These are phyloP conservation scores for Chloropsis hardwickii DNA, from an alignment of 2,113 vertebrate species.

Conservation along the genomic window DNA sequence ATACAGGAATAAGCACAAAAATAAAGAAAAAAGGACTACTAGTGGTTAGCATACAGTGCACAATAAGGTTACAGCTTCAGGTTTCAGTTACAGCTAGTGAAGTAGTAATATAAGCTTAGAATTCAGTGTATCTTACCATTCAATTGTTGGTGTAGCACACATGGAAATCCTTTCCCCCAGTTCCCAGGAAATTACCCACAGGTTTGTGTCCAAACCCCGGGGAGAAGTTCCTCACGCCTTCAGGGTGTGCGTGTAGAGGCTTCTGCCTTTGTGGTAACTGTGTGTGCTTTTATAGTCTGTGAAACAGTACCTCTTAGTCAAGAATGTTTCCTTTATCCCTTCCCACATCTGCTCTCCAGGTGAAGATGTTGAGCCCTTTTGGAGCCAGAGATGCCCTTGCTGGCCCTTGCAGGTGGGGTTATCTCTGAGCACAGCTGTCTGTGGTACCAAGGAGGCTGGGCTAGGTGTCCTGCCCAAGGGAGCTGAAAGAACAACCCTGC, in stretches of 20 bases:
- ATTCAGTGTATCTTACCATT: not conserved
- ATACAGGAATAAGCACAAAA: not conserved
- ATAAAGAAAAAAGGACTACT: not conserved
- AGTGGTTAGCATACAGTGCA: not conserved
- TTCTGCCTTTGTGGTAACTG: not conserved
- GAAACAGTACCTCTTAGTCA: too few species aligned
- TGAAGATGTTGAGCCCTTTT: not conserved
- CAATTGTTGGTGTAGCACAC: too few species aligned
- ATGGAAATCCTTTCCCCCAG: not conserved
- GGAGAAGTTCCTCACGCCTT: not conserved
- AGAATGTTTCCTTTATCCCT: not conserved
- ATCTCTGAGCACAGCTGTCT: too few species aligned
- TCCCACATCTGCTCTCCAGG: not conserved
- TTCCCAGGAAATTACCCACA: not conserved
- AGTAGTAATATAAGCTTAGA: too few species aligned
- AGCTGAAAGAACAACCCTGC: fast-evolving
- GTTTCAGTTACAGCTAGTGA: not conserved
- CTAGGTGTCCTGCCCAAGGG: not conserved
- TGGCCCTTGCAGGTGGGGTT: too few species aligned
- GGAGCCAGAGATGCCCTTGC: too few species aligned
- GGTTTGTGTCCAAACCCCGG: not conserved
- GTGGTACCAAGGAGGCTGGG: not conserved
- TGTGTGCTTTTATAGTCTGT: not conserved
- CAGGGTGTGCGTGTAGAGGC: too few species aligned
- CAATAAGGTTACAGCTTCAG: too few species aligned